phyloP scores from a whole-genome alignment of 1,140 invertebrate genomes.

The Penaeus japonicus region DNA sequence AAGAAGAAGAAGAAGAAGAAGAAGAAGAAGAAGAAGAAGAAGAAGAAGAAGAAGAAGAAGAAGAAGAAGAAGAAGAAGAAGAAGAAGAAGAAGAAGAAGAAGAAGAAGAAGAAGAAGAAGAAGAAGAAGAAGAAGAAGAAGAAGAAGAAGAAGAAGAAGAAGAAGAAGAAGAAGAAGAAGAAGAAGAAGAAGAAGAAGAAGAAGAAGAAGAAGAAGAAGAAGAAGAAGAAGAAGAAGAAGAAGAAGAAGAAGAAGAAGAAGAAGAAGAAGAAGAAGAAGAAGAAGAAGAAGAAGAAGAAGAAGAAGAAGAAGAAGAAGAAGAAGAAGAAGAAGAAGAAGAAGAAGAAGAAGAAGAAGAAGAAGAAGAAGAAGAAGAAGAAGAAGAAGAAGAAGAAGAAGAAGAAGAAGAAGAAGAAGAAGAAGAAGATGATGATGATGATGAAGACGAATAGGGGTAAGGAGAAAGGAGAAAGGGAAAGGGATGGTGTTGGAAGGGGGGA shows the following conservation, averaged over 20 bases:
- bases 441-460: neutral
- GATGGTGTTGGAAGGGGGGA: too few species aligned
- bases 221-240: neutral
- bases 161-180: neutral
- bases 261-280: neutral
- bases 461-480: too few species aligned
- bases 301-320: neutral
- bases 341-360: neutral
- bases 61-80: neutral
- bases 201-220: neutral
- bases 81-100: neutral
- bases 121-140: neutral
- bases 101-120: neutral
- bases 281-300: neutral
- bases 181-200: neutral
- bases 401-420: neutral
- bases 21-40: neutral
- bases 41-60: neutral
- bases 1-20: too few species aligned
- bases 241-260: neutral
- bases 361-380: neutral
- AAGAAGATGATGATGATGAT: neutral
- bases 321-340: too few species aligned
- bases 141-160: neutral
- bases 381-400: neutral